Evolutionary conservation across 2,797 vertebrate species (phyloP).

Genomic region (Anableps anableps): DNA sequence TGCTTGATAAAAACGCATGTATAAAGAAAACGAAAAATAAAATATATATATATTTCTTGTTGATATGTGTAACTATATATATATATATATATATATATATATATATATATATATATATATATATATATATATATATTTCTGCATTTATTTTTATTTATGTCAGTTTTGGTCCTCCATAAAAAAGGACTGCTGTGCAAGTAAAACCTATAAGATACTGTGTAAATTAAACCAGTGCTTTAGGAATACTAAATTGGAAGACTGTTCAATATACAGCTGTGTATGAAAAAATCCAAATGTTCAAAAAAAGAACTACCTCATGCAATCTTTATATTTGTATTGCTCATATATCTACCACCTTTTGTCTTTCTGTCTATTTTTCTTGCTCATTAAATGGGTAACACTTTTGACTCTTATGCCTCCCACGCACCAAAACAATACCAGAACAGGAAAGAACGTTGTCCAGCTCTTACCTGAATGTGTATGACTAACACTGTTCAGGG

Average conservation of each 20-base stretch:
- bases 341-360: conserved; percentile 15
- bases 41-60: too few species aligned
- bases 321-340: conserved; percentile 46
- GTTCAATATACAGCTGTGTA: conserved; percentile 19
- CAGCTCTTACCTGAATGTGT: conserved; percentile 51
- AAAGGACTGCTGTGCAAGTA: conserved; percentile 20
- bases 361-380: conserved; percentile 42
- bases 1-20: too few species aligned
- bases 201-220: background rate
- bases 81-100: too few species aligned
- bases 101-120: too few species aligned
- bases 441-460: conserved; percentile 53
- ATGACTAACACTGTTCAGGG: conserved; percentile 46
- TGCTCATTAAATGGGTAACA: conserved; percentile 59
- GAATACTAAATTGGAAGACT: background rate
- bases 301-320: conserved; percentile 44
- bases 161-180: too few species aligned
- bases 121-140: too few species aligned
- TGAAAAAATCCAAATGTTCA: conserved; percentile 16
- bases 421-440: conserved; percentile 63
- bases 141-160: too few species aligned
- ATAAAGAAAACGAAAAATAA: too few species aligned
- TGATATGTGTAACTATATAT: too few species aligned
- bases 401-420: conserved; percentile 56
- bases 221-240: conserved; percentile 12